Evolutionary conservation across 2,113 vertebrate genomes (phyloP).

Genomic region (Pollimyrus isidori): DNA sequence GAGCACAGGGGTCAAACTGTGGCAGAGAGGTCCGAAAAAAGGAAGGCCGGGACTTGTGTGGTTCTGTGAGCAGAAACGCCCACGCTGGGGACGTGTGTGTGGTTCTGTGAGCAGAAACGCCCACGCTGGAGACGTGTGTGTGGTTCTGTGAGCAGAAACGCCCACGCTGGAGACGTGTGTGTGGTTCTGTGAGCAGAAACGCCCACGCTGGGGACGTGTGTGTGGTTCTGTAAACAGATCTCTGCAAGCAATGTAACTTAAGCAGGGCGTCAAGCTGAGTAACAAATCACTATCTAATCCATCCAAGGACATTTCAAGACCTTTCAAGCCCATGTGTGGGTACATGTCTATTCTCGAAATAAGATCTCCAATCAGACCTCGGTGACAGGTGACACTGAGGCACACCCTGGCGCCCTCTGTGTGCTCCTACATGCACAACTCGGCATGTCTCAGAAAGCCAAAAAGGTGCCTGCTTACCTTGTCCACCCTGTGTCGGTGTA

Average conservation of each 20-base stretch:
- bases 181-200: neutral
- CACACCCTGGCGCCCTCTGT: neutral
- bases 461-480: constrained; percentile 58
- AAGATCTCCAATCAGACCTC: neutral
- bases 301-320: neutral
- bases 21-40: neutral
- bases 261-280: neutral
- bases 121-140: neutral
- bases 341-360: neutral
- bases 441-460: neutral
- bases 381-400: neutral
- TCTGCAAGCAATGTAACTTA: neutral
- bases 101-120: no score
- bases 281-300: neutral
- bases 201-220: neutral
- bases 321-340: neutral
- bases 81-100: neutral
- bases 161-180: neutral
- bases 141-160: neutral
- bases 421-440: neutral
- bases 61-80: neutral
- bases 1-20: neutral
- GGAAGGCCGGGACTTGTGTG: neutral
- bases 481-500: constrained; percentile 75
- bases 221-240: neutral